These are phyloP conservation scores for Laothoe populi DNA, from an alignment of 2,888 invertebrate genomes.

Conservation along the genomic window DNA sequence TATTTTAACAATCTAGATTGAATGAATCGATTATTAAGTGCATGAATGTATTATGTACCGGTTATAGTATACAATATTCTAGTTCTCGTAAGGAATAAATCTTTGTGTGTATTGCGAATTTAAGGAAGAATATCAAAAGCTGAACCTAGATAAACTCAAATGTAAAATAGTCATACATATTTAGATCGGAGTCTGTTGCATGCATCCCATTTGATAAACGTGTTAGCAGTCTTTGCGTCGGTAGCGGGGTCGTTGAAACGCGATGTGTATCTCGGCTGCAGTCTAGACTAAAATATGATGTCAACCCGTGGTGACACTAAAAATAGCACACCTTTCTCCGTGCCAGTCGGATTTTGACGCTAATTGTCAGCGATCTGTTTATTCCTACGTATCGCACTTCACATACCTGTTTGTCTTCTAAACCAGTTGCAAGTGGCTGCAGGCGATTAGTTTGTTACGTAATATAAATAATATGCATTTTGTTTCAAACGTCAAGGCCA, in stretches of 20 bases:
- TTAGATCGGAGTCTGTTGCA: conserved; percentile 24
- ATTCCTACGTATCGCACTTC: conserved; percentile 59
- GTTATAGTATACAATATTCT: background rate
- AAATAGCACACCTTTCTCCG: conserved; percentile 47
- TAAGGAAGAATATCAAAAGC: background rate
- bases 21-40: background rate
- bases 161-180: conserved; percentile 16
- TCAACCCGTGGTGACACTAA: conserved; percentile 43
- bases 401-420: conserved; percentile 54
- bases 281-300: conserved; percentile 53
- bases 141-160: conserved; percentile 5
- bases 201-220: conserved; percentile 49
- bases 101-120: conserved; percentile 4
- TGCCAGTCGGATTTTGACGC: conserved; percentile 44
- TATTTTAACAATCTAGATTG: background rate
- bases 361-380: conserved; percentile 39
- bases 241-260: conserved; percentile 51
- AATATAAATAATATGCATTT: conserved; percentile 63
- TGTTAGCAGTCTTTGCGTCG: conserved; percentile 43
- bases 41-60: background rate
- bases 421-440: conserved; percentile 74
- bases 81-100: background rate
- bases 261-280: conserved; percentile 51
- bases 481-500: conserved; percentile 66
- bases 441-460: conserved; percentile 65